A percentile compares a stretch with the other conserved stretches of the same genome.
Conservation (phyloP, 2,888 invertebrate genomes). For the Meta bourneti region DNA sequence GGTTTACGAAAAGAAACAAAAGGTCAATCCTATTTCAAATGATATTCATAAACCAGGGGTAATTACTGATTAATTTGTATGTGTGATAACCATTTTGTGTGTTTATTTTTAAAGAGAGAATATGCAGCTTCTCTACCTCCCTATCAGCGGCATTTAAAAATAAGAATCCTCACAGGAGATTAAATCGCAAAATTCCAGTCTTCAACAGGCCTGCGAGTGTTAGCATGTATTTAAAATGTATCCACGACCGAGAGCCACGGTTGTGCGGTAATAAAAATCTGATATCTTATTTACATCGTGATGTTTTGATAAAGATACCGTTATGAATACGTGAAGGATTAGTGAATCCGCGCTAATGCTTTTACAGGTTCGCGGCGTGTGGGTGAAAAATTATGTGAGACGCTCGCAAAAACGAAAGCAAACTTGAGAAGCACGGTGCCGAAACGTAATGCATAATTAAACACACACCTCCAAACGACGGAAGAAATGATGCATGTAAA, state of each 20-base stretch:
- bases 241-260: neutral
- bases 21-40: no score
- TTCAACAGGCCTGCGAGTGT: neutral
- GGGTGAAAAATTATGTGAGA: neutral
- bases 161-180: neutral
- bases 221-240: neutral
- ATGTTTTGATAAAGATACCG: neutral
- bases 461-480: slow-evolving; percentile 28
- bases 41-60: no score
- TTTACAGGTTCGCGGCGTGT: neutral
- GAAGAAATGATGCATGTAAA: slow-evolving; percentile 58
- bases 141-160: neutral
- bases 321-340: neutral
- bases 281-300: neutral
- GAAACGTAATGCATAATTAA: slow-evolving; percentile 63
- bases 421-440: slow-evolving; percentile 3
- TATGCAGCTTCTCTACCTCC: no score
- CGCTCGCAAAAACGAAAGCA: neutral
- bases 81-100: no score
- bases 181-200: neutral
- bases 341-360: neutral
- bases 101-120: no score
- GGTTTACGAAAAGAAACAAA: no score
- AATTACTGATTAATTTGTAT: no score
- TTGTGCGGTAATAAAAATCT: neutral